Base-by-base conservation (phyloP, 2,797 vertebrate genomes). In the Vultur gryphus region DNA sequence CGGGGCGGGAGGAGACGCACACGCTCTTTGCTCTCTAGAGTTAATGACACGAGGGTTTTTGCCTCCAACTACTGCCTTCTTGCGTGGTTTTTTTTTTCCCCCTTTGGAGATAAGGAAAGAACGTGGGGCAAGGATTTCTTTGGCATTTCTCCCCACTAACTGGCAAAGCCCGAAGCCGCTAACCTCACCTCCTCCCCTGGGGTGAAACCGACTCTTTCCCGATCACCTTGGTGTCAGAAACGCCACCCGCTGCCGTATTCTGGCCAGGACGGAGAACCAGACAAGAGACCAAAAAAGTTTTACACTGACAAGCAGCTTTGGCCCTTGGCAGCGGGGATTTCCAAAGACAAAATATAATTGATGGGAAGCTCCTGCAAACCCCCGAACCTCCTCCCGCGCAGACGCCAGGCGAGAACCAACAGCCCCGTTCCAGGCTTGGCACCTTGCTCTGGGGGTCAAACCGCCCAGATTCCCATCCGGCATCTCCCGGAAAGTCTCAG, bases 391-490 rank as follows among this genome's bases (percentile, higher is more conserved):
- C 19, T 26, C 28, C 35, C 2, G 4, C 1, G 4, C 33, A 12
- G 58, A 13, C 1, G 1, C 29, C 69, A 16, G 54, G 24, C 0
- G 11, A 58, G 28, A n/a, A n/a, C n/a, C 28, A 8, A 11, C 66
- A 15, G 43, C 39, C 9, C 64, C 10, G 4, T 18, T 25, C 37
- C 43, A 33, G 41, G 31, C 49, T 14, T 3, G 5, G 64, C 24
- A 23, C 61, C 28, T 25, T 5, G 19, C 37, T 48, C n/a, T 5
- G 2, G 52, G 37, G 10, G 12, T 26, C 55, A 48, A 62, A 33
- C 29, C 2, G 0, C 35, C 18, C 7, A 0, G 7, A 31, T 49
- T 41, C 18, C 39, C 35, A 55, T 11, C 24, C 4, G 2, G 54
- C 65, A 41, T 16, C 69, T 19, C 43, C 54, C 5, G 6, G 28